Percentiles rank a stretch among this genome's conserved stretches.
Evolutionary conservation across 1,140 invertebrate species (phyloP).

Genomic region (Mercenaria mercenaria): DNA sequence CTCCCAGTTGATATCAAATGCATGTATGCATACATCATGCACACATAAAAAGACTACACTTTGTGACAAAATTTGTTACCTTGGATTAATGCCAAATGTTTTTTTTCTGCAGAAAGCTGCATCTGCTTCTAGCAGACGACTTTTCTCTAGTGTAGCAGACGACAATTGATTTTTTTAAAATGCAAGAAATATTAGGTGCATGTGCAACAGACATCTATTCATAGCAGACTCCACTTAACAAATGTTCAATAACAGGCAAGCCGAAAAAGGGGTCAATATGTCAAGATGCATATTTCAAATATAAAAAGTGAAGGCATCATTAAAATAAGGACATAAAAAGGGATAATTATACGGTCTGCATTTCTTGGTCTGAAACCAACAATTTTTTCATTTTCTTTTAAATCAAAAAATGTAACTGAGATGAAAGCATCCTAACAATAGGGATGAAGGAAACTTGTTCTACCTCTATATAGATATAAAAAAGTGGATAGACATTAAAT

Average conservation of each 20-base stretch:
- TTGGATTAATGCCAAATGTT: constrained; percentile 26
- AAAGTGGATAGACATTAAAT: no score
- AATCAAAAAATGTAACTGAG: no score
- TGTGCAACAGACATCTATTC: constrained; percentile 32
- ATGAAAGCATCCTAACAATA: no score
- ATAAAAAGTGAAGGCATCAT: neutral
- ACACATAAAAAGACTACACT: neutral
- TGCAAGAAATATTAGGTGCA: constrained; percentile 19
- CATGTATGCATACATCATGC: neutral
- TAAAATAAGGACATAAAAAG: constrained; percentile 18
- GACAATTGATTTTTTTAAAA: constrained; percentile 37
- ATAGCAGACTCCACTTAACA: neutral
- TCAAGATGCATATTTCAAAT: constrained; percentile 1
- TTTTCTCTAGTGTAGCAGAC: neutral
- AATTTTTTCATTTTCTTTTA: no score
- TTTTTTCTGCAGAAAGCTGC: constrained; percentile 32
- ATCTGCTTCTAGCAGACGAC: constrained; percentile 22
- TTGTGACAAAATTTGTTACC: constrained; percentile 9
- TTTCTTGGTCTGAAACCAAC: neutral
- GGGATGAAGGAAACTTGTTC: no score
- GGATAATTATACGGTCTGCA: constrained; percentile 4
- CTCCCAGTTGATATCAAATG: constrained; percentile 6
- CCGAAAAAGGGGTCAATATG: neutral
- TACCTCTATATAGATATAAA: no score
- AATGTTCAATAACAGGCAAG: constrained; percentile 10